Conservation (phyloP, 2,797 vertebrate genomes). For the Allobates femoralis region DNA sequence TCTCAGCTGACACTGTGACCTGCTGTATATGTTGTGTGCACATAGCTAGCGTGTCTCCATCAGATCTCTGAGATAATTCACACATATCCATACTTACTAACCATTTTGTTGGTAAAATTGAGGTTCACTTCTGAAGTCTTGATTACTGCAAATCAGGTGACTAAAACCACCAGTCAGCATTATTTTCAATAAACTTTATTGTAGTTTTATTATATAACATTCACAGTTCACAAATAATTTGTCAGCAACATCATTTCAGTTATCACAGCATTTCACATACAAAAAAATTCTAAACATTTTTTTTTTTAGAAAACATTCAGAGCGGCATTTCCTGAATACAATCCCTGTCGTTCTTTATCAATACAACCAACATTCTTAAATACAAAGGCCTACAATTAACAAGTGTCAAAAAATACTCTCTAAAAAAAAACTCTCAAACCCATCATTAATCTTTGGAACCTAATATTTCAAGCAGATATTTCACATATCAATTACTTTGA, state of each 20-base stretch:
- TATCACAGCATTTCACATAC: conserved; percentile 44
- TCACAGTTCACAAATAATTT: conserved; percentile 58
- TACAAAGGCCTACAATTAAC: conserved; percentile 49
- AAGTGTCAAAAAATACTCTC: conserved; percentile 23
- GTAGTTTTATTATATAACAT: conserved; percentile 53
- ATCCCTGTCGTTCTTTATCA: conserved; percentile 59
- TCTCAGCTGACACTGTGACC: too few species aligned
- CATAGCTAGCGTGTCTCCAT: too few species aligned
- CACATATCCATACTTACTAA: too few species aligned
- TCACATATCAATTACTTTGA: conserved; percentile 10
- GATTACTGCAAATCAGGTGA: not conserved
- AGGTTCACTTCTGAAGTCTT: not conserved
- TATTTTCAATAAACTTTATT: conserved; percentile 44
- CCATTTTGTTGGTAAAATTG: too few species aligned
- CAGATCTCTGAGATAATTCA: too few species aligned
- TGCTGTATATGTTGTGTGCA: too few species aligned
- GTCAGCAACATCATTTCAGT: conserved; percentile 48
- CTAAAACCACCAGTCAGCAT: not conserved
- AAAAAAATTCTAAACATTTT: conserved; percentile 58
- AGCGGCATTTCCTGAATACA: conserved; percentile 53
- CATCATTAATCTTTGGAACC: conserved; percentile 28
- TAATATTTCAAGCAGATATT: conserved; percentile 10
- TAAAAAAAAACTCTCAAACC: conserved; percentile 2
- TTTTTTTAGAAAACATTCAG: conserved; percentile 61
- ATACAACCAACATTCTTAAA: conserved; percentile 64